Evolutionary conservation across 2,113 vertebrate genomes (phyloP).

Genomic region (Nycticryphes semicollaris): DNA sequence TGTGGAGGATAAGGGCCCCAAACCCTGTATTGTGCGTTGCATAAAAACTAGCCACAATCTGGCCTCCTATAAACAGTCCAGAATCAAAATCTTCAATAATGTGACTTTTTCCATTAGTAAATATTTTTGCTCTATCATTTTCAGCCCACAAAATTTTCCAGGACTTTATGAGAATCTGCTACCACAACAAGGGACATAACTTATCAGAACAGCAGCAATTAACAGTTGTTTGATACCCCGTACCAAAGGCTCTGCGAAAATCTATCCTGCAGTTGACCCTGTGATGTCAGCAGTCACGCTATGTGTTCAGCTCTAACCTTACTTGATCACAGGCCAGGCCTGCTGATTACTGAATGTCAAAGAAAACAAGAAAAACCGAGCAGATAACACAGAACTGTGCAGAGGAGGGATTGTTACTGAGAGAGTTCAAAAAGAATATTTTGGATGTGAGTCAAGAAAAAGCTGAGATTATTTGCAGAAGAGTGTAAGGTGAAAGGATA

Average conservation of each 20-base stretch:
- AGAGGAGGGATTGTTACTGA: conserved; percentile 31
- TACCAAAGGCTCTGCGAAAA: neutral
- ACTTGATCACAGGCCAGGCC: conserved; percentile 51
- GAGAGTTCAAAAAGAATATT: conserved; percentile 63
- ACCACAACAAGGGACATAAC: neutral
- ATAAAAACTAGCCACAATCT: neutral
- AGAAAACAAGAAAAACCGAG: conserved; percentile 55
- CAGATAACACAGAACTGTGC: conserved; percentile 23
- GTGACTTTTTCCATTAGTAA: neutral
- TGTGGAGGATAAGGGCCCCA: neutral
- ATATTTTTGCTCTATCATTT: neutral
- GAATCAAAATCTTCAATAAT: neutral
- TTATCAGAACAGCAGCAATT: neutral
- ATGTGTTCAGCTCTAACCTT: neutral
- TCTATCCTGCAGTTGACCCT: conserved; percentile 6
- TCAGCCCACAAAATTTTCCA: neutral
- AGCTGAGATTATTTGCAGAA: conserved; percentile 44
- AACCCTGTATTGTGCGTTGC: no score
- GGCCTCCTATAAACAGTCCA: neutral
- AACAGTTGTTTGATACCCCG: neutral
- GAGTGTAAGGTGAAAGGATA: neutral
- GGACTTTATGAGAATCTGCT: neutral
- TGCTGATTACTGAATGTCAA: conserved; percentile 59
- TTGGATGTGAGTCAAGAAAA: conserved; percentile 54
- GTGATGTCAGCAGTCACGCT: conserved; percentile 37